A percentile compares a stretch with the other conserved stretches of the same genome.
Conservation (phyloP, 2,113 vertebrate genomes). For the Phalacrocorax carbo region DNA sequence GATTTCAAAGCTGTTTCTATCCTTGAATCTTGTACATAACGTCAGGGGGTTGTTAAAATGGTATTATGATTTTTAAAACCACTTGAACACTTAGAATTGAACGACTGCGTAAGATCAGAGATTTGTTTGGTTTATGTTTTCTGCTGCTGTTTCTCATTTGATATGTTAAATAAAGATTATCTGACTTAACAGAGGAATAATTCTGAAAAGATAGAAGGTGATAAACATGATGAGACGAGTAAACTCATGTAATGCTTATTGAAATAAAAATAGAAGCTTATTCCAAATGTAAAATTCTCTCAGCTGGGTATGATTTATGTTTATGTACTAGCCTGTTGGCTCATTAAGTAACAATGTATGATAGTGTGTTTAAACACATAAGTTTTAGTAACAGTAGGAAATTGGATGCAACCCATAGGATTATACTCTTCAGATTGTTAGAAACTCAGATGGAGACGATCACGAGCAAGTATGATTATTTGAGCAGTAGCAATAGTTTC, state of each 20-base stretch:
- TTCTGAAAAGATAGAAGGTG: neutral
- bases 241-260: neutral
- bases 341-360: neutral
- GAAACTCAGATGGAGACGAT: neutral
- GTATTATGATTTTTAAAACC: neutral
- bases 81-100: neutral
- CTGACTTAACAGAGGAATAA: neutral
- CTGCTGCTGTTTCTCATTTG: neutral
- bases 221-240: neutral
- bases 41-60: neutral
- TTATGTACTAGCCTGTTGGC: neutral
- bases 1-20: neutral
- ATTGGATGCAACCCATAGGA: neutral
- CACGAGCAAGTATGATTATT: neutral
- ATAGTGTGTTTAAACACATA: neutral
- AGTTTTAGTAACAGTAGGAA: neutral
- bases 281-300: neutral
- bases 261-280: neutral
- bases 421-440: neutral
- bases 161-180: neutral
- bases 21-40: neutral
- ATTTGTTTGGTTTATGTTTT: neutral
- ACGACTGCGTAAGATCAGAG: neutral
- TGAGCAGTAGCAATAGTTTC: neutral
- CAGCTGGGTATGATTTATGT: neutral